A percentile compares a stretch with the other conserved stretches of the same genome.
phyloP scores from a whole-genome alignment of 1,140 invertebrate genomes.

The Diachasma alloeum region DNA sequence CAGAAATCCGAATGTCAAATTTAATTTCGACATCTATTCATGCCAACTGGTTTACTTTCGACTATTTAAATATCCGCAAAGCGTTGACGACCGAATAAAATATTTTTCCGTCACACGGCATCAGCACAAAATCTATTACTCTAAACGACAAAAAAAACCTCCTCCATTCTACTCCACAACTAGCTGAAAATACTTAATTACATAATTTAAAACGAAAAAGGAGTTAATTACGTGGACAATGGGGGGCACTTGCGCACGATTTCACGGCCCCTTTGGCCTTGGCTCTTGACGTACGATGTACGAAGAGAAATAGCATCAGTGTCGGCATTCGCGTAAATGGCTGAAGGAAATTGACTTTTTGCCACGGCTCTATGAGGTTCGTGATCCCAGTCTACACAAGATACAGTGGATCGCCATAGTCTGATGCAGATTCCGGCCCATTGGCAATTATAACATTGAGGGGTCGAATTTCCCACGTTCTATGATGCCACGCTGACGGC shows the following conservation, averaged over 20 bases:
- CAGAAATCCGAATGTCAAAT: no score
- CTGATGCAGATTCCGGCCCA: conserved; percentile 31
- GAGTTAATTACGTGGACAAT: conserved; percentile 25
- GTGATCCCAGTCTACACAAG: background rate
- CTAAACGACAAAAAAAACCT: no score
- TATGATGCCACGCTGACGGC: background rate
- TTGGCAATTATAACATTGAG: conserved; percentile 10
- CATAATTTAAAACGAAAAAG: conserved; percentile 8
- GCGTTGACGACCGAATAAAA: no score
- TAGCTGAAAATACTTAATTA: background rate
- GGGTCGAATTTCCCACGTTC: background rate
- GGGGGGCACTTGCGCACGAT: background rate
- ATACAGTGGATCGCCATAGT: conserved; percentile 20
- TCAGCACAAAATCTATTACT: no score
- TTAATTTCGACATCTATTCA: no score
- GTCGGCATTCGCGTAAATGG: conserved; percentile 33
- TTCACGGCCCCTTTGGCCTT: conserved; percentile 16
- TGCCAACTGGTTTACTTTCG: no score
- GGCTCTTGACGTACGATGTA: background rate
- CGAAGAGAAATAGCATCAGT: background rate
- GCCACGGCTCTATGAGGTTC: conserved; percentile 11
- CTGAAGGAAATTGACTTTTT: conserved; percentile 50
- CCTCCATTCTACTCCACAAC: no score
- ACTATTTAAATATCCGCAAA: no score
- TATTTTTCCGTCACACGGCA: no score